Evolutionary conservation across 2,113 vertebrate species (phyloP), one percentile per base, ranked within the genome.

Genomic region (Heterotilapia buettikoferi): DNA sequence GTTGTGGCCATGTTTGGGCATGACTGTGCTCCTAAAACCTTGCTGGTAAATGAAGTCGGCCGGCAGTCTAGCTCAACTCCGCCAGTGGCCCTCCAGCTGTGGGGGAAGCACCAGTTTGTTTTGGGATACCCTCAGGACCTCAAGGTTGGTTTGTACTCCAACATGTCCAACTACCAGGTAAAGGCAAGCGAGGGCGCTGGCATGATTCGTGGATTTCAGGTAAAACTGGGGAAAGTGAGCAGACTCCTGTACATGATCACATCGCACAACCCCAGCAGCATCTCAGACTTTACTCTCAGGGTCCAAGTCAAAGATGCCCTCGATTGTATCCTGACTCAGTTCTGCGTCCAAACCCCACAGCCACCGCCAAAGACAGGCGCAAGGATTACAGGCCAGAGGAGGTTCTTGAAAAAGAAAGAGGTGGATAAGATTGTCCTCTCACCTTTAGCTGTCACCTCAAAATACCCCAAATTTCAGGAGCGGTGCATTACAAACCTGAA

Each of bases 401-500:
- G 98, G 54, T 99, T 99, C 36, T 96, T 99, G 31, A 99, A 99
- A 93, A 99, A 98, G 95, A 98, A 97, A 0, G 99, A 99, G 90
- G 96, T 99, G 0, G 98, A 98, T n/a, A 99, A 98, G 88, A 98
- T 99, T 21, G 96, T 98, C 50, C 94, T 99, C 82, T 99, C 99
- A 2, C 98, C 98, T 0, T 95, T 99, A 10, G 98, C 98, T 0
- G 95, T 97, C 83, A 97, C 97, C 0, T 93, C 97, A 54, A 98
- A 97, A 93, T 98, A 98, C 80, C 98, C 98, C 0, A 96, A 97
- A 4, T 99, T 99, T 80, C 98, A 99, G 94, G 98, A 99, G 71
- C 96, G 98, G 3, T 97, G 97, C 0, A 95, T 99, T 71, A 95
- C 95, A 76, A 98, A 96, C 92, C 94, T 99, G 24, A 99, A 98